phyloP scores from a whole-genome alignment of 2,888 invertebrate species.

The Campoplex nolae region DNA sequence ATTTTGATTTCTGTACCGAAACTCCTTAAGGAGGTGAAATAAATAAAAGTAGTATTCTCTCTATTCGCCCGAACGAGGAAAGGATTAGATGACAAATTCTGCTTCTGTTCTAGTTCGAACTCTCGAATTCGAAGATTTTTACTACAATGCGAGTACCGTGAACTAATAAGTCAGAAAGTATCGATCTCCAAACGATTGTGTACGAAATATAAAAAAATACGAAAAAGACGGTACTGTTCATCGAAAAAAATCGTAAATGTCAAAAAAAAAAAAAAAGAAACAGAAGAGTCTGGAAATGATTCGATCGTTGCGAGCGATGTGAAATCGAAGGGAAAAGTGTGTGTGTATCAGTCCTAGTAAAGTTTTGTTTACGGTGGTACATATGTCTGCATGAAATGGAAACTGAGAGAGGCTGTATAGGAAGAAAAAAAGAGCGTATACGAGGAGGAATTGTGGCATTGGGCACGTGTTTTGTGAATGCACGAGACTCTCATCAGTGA shows the following conservation, averaged over 20 bases:
- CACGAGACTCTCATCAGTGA: slow-evolving; percentile 45
- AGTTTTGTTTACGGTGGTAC: not conserved
- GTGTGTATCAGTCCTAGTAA: not conserved
- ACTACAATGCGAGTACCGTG: not conserved
- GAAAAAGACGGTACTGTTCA: not conserved
- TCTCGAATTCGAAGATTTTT: not conserved
- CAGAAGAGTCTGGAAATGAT: not conserved
- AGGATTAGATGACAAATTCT: not conserved
- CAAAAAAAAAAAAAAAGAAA: not conserved
- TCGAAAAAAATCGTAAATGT: not conserved
- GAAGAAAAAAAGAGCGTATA: not conserved
- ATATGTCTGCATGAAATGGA: not conserved
- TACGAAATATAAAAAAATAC: not conserved
- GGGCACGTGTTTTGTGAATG: slow-evolving; percentile 37
- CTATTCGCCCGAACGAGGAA: not conserved
- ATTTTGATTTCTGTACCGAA: too few relatives aligned
- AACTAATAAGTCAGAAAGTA: not conserved
- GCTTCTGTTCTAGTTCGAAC: not conserved
- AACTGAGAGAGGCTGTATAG: not conserved
- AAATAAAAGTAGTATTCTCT: not conserved
- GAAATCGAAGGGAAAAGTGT: not conserved
- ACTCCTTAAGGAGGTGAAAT: too few relatives aligned
- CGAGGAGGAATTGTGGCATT: slow-evolving; percentile 18
- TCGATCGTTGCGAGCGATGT: not conserved
- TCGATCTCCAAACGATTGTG: not conserved